These are phyloP conservation scores for Rotaria macrura DNA, from an alignment of 2,888 invertebrate species.

Conservation along the genomic window DNA sequence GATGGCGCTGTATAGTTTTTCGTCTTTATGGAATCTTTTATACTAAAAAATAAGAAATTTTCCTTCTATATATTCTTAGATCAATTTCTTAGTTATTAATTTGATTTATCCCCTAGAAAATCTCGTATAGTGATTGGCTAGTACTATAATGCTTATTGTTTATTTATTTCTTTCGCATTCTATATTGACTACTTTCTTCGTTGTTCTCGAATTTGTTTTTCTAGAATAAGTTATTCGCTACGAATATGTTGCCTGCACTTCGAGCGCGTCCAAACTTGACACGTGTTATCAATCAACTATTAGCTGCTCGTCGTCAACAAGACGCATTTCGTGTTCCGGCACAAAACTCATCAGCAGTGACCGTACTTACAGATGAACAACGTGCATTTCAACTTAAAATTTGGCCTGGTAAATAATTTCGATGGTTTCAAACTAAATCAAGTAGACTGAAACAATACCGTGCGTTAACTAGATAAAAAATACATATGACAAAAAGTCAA, in stretches of 20 bases:
- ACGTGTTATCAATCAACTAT: neutral
- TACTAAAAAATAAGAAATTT: neutral
- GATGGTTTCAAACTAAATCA: neutral
- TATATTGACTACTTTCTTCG: neutral
- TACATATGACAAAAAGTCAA: too few relatives aligned
- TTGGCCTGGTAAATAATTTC: neutral
- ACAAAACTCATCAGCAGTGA: neutral
- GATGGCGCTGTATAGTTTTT: neutral
- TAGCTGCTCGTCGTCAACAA: constrained; percentile 15
- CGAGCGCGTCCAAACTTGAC: neutral
- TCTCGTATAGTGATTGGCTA: neutral
- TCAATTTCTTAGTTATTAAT: neutral
- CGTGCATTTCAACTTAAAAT: neutral
- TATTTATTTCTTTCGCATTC: neutral
- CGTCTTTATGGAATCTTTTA: neutral
- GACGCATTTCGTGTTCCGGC: neutral
- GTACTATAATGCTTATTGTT: neutral
- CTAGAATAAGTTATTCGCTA: neutral
- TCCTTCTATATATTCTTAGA: neutral
- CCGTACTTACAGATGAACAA: neutral
- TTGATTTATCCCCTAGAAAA: neutral
- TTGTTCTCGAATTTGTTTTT: neutral
- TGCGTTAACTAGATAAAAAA: neutral
- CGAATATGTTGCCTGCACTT: neutral
- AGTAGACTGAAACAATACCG: neutral